phyloP scores from a whole-genome alignment of 2,797 vertebrate species.

The Miichthys miiuy region DNA sequence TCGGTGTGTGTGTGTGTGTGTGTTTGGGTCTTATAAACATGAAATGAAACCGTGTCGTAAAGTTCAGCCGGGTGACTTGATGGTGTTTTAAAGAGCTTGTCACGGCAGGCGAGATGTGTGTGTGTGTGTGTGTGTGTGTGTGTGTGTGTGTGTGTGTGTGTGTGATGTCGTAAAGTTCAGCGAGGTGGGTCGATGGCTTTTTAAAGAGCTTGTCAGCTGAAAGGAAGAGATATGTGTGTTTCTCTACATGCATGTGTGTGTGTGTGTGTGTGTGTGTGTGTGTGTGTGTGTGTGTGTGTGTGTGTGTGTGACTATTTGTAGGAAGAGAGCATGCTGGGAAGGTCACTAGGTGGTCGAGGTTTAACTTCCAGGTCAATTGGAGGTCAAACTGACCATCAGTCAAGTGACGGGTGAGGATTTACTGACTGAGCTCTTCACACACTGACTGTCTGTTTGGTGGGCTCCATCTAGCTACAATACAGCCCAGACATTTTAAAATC shows the following conservation, averaged over 20 bases:
- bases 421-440: background rate
- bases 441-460: no score
- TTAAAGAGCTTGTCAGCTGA: conserved; percentile 74
- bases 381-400: conserved; percentile 56
- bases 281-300: conserved; percentile 9
- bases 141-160: conserved; percentile 22
- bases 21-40: conserved; percentile 69
- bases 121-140: conserved; percentile 21
- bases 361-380: conserved; percentile 58
- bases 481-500: no score
- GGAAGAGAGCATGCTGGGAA: conserved; percentile 29
- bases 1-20: background rate
- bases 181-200: conserved; percentile 68
- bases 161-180: conserved; percentile 78
- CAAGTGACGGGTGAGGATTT: conserved; percentile 47
- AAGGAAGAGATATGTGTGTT: conserved; percentile 54
- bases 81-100: conserved; percentile 75
- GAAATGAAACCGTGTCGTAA: conserved; percentile 67
- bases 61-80: conserved; percentile 71
- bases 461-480: no score
- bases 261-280: conserved; percentile 10
- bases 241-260: conserved; percentile 13
- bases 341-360: conserved; percentile 13
- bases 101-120: conserved; percentile 26
- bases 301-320: conserved; percentile 17